Conservation (phyloP, 2,113 vertebrate genomes). For the Sander vitreus region DNA sequence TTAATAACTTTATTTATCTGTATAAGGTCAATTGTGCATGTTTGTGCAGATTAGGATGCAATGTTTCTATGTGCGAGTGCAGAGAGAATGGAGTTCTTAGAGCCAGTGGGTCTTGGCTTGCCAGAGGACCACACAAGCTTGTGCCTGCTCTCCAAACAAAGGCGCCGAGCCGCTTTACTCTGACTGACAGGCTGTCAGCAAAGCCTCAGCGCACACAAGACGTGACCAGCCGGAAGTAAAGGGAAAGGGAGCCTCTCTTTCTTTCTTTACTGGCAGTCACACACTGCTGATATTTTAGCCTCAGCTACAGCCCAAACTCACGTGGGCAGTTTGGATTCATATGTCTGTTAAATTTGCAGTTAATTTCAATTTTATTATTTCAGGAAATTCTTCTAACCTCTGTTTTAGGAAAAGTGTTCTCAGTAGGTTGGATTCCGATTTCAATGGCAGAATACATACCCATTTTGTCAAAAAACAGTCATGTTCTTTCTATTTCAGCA, state of each 20-base stretch:
- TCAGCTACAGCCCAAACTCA: conserved; percentile 15
- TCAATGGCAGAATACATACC: conserved; percentile 34
- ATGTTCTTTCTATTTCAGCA: conserved; percentile 5
- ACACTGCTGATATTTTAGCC: conserved; percentile 44
- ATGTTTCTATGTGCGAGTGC: conserved; percentile 31
- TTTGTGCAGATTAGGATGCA: conserved; percentile 53
- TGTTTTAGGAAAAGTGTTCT: conserved; percentile 21
- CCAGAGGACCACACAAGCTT: conserved; percentile 85
- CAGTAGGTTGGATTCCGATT: background rate
- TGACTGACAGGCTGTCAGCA: conserved; percentile 85
- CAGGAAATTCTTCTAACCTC: conserved; percentile 2
- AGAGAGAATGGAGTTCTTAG: conserved; percentile 64
- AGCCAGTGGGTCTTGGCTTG: conserved; percentile 69
- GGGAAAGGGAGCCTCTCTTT: conserved; percentile 49
- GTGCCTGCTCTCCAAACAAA: conserved; percentile 82
- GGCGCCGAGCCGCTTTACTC: conserved; percentile 71
- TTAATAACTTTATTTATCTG: conserved; percentile 8
- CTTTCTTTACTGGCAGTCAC: conserved; percentile 37
- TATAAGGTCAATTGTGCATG: conserved; percentile 24
- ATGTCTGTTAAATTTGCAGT: conserved; percentile 9
- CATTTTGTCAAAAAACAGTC: conserved; percentile 14
- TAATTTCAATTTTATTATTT: conserved; percentile 43
- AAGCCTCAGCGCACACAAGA: conserved; percentile 68
- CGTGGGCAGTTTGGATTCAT: conserved; percentile 20
- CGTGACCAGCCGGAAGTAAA: conserved; percentile 79